A percentile compares a stretch with the other conserved stretches of the same genome.
Evolutionary conservation across 2,888 invertebrate species (phyloP).

Genomic region (Peribatodes rhomboidaria): DNA sequence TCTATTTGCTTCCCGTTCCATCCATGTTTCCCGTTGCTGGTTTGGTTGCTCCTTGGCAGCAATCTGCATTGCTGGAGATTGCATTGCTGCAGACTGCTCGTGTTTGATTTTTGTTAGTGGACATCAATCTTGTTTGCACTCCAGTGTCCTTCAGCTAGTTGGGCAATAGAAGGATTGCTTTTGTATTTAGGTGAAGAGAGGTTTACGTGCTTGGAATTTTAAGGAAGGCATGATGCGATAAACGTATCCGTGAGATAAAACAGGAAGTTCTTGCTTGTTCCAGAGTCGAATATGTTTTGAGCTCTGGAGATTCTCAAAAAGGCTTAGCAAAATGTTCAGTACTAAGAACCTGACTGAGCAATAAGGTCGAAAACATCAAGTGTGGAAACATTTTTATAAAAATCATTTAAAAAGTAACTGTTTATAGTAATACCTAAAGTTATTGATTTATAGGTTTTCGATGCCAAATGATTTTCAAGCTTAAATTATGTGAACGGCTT

Average conservation of each 20-base stretch:
- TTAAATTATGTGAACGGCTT: too few relatives aligned
- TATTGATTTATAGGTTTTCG: too few relatives aligned
- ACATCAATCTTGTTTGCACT: slow-evolving; percentile 40
- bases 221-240: slow-evolving; percentile 9
- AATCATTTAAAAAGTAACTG: too few relatives aligned
- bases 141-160: slow-evolving; percentile 34
- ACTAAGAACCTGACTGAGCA: too few relatives aligned
- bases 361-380: too few relatives aligned
- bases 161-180: slow-evolving; percentile 29
- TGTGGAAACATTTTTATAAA: too few relatives aligned
- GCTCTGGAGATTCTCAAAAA: not conserved
- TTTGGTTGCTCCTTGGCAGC: slow-evolving; percentile 26
- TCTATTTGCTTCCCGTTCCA: slow-evolving; percentile 14
- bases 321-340: not conserved
- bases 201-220: slow-evolving; percentile 20
- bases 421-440: too few relatives aligned
- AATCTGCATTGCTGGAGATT: slow-evolving; percentile 29
- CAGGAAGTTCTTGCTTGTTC: slow-evolving; percentile 10
- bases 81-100: slow-evolving; percentile 24
- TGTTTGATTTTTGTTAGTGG: slow-evolving; percentile 47
- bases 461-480: not conserved
- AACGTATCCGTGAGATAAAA: slow-evolving; percentile 16
- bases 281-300: slow-evolving; percentile 4
- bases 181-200: slow-evolving; percentile 23
- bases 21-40: slow-evolving; percentile 21